Conservation (phyloP, 37 sponge, comb jelly and placozoan genomes). For the Amphimedon queenslandica region DNA sequence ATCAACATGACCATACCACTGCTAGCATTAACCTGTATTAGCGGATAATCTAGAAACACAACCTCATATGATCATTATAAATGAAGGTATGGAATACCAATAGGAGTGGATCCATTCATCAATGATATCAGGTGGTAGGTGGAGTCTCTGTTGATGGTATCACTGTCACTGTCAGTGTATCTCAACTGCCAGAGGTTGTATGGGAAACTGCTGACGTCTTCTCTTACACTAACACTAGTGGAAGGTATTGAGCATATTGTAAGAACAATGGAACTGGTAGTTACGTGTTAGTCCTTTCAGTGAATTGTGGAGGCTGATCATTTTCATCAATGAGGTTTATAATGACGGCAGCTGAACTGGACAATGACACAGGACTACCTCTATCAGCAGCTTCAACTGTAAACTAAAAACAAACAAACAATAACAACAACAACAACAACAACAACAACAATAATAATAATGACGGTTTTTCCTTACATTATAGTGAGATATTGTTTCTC, state of each 20-base stretch:
- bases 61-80: background rate
- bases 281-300: background rate
- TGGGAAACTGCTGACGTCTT: background rate
- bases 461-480: conserved; percentile 1
- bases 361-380: conserved; percentile 1
- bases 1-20: conserved; percentile 6
- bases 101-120: background rate
- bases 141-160: background rate
- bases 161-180: conserved; percentile 19
- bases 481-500: conserved; percentile 10
- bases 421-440: background rate
- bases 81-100: background rate
- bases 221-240: conserved; percentile 3
- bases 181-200: background rate
- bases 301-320: conserved; percentile 31
- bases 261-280: background rate
- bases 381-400: conserved; percentile 24
- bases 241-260: background rate
- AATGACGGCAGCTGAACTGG: conserved; percentile 8
- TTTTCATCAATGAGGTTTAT: conserved; percentile 32
- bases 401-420: conserved; percentile 7
- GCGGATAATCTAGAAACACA: background rate
- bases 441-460: background rate
- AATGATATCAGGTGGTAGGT: background rate
- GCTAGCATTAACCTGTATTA: background rate